phyloP scores from a whole-genome alignment of 2,113 vertebrate genomes.

The Tetraodon nigroviridis region DNA sequence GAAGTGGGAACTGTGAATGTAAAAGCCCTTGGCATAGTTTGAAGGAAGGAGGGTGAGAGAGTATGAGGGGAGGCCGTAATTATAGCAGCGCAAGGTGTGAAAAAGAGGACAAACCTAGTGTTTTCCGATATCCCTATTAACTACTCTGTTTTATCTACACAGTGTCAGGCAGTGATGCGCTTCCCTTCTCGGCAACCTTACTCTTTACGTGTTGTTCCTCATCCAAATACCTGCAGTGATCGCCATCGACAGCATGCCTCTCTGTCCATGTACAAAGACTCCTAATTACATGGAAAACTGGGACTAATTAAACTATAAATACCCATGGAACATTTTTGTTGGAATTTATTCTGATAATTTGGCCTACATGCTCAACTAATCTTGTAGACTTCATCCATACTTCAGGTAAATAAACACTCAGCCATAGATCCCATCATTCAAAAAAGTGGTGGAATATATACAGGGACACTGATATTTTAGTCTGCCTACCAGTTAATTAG shows the following conservation, averaged over 20 bases:
- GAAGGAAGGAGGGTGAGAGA: conserved; percentile 36
- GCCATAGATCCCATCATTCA: conserved; percentile 20
- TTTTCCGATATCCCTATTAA: conserved; percentile 45
- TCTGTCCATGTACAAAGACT: neutral
- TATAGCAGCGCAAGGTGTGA: conserved; percentile 64
- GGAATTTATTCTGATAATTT: conserved; percentile 8
- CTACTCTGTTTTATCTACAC: conserved; percentile 58
- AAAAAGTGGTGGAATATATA: conserved; percentile 8
- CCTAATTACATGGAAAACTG: neutral
- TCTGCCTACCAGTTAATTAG: conserved; percentile 22
- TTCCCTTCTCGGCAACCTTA: conserved; percentile 4
- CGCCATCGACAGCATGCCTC: neutral
- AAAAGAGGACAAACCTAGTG: conserved; percentile 37
- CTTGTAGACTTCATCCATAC: conserved; percentile 51
- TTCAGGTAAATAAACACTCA: conserved; percentile 43
- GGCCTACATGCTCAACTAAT: conserved; percentile 51
- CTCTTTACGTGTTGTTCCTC: conserved; percentile 24
- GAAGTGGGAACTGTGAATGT: conserved; percentile 52
- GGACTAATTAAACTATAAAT: neutral
- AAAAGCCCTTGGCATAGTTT: conserved; percentile 62
- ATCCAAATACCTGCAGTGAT: conserved; percentile 4
- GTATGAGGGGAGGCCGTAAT: conserved; percentile 58
- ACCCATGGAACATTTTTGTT: too few relatives aligned
- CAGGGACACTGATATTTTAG: conserved; percentile 29
- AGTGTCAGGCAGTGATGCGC: conserved; percentile 57